Base-by-base conservation (phyloP, 1,140 invertebrate species). In the Pogonomyrmex barbatus region DNA sequence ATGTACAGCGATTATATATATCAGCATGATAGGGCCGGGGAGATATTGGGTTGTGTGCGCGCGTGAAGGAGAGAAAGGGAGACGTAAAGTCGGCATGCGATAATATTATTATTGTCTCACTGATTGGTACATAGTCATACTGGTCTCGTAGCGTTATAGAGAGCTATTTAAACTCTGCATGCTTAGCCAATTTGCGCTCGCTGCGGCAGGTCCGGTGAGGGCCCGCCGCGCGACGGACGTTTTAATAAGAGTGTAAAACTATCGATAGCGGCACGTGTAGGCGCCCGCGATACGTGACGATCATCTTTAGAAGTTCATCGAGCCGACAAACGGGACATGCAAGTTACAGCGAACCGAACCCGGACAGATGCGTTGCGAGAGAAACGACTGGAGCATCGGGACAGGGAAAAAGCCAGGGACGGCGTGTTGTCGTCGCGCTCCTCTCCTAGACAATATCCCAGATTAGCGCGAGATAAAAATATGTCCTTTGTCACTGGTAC, bases 161-260 rank as follows among this genome's bases (percentile, higher is more conserved):
- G 73, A 88, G 76, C 85, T 82, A 88, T 89, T 88, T 88, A 88
- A 89, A 91, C 88, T 92, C 86, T 93, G 92, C 93, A 93, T 93
- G 93, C 91, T 93, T 93, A 93, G 91, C 85, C 91, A 75, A 92
- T 90, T 88, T 83, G 86, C n/a, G 79, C 63, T 89, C 88, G 84
- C 79, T 76, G 88, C 81, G 88, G 73, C 42, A 75, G 54, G n/a
- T 14, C 68, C 68, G 8, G 24, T 4, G 68, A 75, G 79, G 68
- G 50, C 68, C 67, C 52, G 67, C 67, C 42, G 67, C 62, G 62
- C 86, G 85, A 62, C 63, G 88, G 90, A 67, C 45, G 71, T 81
- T 73, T 86, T 90, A 90, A 88, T 81, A 86, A 86, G 79, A 54
- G 54, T 86, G 87, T 88, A 89, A 85, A 58, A 56, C 30, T 89